Percentiles rank a stretch among this genome's conserved stretches.
These are phyloP conservation scores for Melinaea menophilus DNA, from an alignment of 2,888 invertebrate species.

Conservation along the genomic window DNA sequence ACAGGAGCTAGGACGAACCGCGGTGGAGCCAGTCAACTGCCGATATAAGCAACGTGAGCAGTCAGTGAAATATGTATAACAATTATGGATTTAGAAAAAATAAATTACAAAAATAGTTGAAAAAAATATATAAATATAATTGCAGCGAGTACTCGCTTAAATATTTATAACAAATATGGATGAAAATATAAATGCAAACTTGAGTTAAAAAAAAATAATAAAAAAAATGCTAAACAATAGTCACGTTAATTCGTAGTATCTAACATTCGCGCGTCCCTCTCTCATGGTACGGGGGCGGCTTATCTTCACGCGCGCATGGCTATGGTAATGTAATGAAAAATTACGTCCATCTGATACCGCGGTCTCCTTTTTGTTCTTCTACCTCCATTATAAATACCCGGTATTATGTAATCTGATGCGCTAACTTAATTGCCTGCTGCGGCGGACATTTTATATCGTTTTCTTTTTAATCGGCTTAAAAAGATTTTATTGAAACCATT, in stretches of 20 bases:
- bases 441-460: constrained; percentile 23
- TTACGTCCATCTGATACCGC: constrained; percentile 70
- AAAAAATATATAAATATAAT: too few species aligned
- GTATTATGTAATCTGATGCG: constrained; percentile 33
- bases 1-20: too few species aligned
- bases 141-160: too few species aligned
- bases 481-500: constrained; percentile 20
- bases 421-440: constrained; percentile 31
- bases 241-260: constrained; percentile 6
- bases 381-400: constrained; percentile 31
- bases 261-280: constrained; percentile 33
- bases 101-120: too few species aligned
- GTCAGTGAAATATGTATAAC: too few species aligned
- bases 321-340: constrained; percentile 78
- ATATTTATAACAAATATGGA: too few species aligned
- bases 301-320: constrained; percentile 75
- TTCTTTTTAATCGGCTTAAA: constrained; percentile 25
- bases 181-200: too few species aligned
- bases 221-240: background rate
- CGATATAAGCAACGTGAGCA: too few species aligned
- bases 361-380: constrained; percentile 50
- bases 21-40: too few species aligned
- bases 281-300: constrained; percentile 59
- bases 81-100: too few species aligned
- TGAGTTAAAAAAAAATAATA: too few species aligned